These are phyloP conservation scores for Chiridota heheva DNA, from an alignment of 35 echinoderm and acorn worm species.

Conservation along the genomic window DNA sequence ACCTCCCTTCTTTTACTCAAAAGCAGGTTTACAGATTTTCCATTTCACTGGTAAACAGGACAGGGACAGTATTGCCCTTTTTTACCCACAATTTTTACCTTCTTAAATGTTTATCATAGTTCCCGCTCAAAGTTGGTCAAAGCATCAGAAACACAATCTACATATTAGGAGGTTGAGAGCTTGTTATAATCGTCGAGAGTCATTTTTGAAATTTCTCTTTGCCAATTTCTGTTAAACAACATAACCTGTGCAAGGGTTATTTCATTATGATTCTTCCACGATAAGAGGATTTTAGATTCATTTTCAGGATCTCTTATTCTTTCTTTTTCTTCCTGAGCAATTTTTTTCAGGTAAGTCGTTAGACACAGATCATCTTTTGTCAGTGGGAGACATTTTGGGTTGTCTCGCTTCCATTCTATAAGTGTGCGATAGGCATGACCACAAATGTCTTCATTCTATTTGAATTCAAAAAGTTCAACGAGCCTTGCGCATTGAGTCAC, in stretches of 20 bases:
- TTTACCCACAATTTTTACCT: slow-evolving; percentile 69
- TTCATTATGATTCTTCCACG: slow-evolving; percentile 60
- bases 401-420: slow-evolving; percentile 31
- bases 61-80: slow-evolving; percentile 56
- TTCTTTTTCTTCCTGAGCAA: neutral
- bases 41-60: slow-evolving; percentile 59
- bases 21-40: slow-evolving; percentile 38
- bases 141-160: slow-evolving; percentile 35
- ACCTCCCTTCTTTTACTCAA: slow-evolving; percentile 36
- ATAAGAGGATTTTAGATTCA: neutral
- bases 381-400: slow-evolving; percentile 53
- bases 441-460: slow-evolving; percentile 44
- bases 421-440: slow-evolving; percentile 47
- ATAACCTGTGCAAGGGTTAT: slow-evolving; percentile 58
- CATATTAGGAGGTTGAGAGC: slow-evolving; percentile 21
- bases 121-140: slow-evolving; percentile 59
- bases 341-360: slow-evolving; percentile 20
- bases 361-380: slow-evolving; percentile 48
- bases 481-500: neutral
- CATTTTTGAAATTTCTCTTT: slow-evolving; percentile 71
- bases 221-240: slow-evolving; percentile 64
- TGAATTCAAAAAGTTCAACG: slow-evolving; percentile 31
- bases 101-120: slow-evolving; percentile 22
- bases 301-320: neutral
- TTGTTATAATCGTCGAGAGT: slow-evolving; percentile 47